Evolutionary conservation across 37 sponge, comb jelly and placozoan species (phyloP).

Genomic region (Agelas oroides): DNA sequence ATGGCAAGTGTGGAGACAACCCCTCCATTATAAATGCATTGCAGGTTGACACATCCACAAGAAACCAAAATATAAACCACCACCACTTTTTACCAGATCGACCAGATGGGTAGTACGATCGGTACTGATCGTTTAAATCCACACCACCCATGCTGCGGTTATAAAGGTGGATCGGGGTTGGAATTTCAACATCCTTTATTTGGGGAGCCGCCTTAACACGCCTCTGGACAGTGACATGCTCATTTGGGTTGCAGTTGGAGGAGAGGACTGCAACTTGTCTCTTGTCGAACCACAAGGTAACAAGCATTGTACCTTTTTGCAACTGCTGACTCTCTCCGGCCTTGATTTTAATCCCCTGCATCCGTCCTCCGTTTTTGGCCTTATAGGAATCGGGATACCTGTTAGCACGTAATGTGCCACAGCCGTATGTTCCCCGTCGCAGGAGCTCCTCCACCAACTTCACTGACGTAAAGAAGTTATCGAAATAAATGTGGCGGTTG

Average conservation of each 20-base stretch:
- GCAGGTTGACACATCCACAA: background rate
- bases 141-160: background rate
- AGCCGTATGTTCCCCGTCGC: background rate
- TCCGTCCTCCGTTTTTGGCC: background rate
- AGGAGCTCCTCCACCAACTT: background rate
- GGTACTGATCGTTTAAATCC: constrained; percentile 3
- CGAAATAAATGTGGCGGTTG: background rate
- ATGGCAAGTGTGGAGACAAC: no score
- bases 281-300: background rate
- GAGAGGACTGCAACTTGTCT: no score
- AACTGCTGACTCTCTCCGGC: background rate
- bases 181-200: background rate
- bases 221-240: background rate
- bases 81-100: no score
- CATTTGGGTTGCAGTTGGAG: background rate
- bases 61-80: background rate
- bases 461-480: background rate
- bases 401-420: background rate
- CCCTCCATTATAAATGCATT: no score
- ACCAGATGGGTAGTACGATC: constrained; percentile 2
- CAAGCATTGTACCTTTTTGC: background rate
- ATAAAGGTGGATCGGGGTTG: background rate
- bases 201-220: background rate
- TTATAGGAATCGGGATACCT: background rate
- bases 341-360: background rate